These are phyloP conservation scores for Engraulis encrasicolus DNA, from an alignment of 2,113 vertebrate species.

Conservation along the genomic window DNA sequence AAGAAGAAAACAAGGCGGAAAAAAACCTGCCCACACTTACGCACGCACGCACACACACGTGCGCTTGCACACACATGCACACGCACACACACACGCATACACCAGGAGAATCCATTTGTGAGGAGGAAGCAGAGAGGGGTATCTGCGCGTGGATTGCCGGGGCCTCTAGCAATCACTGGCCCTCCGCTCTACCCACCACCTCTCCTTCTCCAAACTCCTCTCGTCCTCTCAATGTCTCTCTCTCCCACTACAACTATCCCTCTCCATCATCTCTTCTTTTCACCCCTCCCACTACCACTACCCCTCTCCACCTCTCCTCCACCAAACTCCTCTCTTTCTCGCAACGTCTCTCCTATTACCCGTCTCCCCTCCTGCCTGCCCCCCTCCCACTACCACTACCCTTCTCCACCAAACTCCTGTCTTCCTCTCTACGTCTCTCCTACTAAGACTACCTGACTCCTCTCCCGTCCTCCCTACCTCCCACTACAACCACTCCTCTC, in stretches of 20 bases:
- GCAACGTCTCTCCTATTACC: too few relatives aligned
- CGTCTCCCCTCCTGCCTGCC: too few relatives aligned
- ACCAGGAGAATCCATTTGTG: background rate
- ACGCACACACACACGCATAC: too few relatives aligned
- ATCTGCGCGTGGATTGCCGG: background rate
- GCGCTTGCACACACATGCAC: background rate
- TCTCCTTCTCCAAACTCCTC: background rate
- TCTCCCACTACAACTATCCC: background rate
- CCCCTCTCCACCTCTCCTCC: background rate
- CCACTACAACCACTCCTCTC: background rate
- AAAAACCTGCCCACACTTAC: background rate
- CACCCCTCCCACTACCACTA: background rate
- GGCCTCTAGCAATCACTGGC: background rate
- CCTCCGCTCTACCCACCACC: background rate
- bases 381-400: background rate
- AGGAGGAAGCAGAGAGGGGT: background rate
- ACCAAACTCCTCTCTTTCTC: too few relatives aligned
- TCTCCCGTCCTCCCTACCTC: background rate
- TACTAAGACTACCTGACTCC: too few relatives aligned
- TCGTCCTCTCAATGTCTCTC: too few relatives aligned
- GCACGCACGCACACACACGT: background rate
- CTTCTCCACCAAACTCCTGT: background rate
- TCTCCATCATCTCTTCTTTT: too few relatives aligned
- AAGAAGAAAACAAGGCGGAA: background rate
- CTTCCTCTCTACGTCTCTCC: too few relatives aligned